Conservation (phyloP, 2,113 vertebrate genomes). For the Passer montanus region DNA sequence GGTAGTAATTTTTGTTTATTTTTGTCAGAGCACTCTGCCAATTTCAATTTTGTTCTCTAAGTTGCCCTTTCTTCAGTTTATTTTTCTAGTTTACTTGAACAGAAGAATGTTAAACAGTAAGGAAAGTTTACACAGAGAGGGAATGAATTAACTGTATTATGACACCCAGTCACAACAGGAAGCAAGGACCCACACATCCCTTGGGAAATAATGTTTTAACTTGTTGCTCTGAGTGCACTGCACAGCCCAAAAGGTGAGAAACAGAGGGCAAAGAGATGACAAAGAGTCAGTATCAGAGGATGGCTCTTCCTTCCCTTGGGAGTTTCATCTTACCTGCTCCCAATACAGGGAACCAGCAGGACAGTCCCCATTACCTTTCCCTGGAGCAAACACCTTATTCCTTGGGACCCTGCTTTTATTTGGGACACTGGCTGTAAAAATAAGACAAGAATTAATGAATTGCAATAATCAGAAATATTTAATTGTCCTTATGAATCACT, state of each 20-base stretch:
- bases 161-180: not conserved
- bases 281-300: not conserved
- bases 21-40: not conserved
- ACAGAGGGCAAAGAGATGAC: not conserved
- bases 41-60: not conserved
- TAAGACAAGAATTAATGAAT: not conserved
- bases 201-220: not conserved
- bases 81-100: not conserved
- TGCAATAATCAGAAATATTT: not conserved
- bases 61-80: not conserved
- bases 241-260: not conserved
- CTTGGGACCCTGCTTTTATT: not conserved
- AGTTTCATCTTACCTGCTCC: not conserved
- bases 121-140: not conserved
- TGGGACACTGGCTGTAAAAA: not conserved
- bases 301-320: not conserved
- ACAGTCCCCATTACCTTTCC: accelerated
- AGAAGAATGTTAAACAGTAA: not conserved
- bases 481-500: not conserved
- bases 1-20: not conserved
- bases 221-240: not conserved
- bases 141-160: not conserved
- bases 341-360: not conserved
- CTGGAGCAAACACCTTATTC: not conserved
- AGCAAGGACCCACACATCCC: not conserved